Evolutionary conservation across 2,113 vertebrate species (phyloP), one percentile per base, ranked within the genome.

Genomic region (Azemiops feae): DNA sequence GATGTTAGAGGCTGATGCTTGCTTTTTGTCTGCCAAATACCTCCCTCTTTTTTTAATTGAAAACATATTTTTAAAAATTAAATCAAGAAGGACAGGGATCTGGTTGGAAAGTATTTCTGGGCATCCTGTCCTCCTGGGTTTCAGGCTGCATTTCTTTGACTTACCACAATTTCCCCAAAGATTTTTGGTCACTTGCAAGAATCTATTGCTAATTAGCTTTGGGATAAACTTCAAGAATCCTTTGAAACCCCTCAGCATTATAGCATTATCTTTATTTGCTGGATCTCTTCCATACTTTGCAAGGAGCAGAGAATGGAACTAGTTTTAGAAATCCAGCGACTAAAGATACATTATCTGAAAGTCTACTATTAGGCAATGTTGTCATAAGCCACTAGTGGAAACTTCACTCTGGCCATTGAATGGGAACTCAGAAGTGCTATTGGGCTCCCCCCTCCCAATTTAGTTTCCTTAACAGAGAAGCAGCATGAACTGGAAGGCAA

Each of bases 301-400:
- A 0, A 0, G 0, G 1, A 43, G 30, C 34, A 55, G 92, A 39
- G 2, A 85, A 11, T 53, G 58, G 69, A 88, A 39, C 58, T 11
- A 0, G 30, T 5, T 7, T 69, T 43, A 69, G 58, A 88, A 54
- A 92, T n/a, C 23, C 34, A 53, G 53, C 27, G 1, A 39, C 85
- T 34, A 81, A 88, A 43, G 22, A 52, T 18, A 1, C 39, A 20
- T 25, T 8, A 3, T 34, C 11, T 87, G 54, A 87, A 60, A 30
- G 2, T 1, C 16, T 1, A 27, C n/a, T 23, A 1, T 34, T 55
- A 14, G 39, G 43, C 30, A 86, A 30, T 39, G 22, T 43, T 47
- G 16, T 57, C 7, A 4, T 52, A 52, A 39, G n/a, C 5, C 8
- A 50, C 54, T 5, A 39, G 1, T 86, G 53, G 89, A 30, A 55